Percentiles rank a stretch among this genome's conserved stretches.
phyloP scores from a whole-genome alignment of 2,797 vertebrate genomes.

The Muscicapa comitata region DNA sequence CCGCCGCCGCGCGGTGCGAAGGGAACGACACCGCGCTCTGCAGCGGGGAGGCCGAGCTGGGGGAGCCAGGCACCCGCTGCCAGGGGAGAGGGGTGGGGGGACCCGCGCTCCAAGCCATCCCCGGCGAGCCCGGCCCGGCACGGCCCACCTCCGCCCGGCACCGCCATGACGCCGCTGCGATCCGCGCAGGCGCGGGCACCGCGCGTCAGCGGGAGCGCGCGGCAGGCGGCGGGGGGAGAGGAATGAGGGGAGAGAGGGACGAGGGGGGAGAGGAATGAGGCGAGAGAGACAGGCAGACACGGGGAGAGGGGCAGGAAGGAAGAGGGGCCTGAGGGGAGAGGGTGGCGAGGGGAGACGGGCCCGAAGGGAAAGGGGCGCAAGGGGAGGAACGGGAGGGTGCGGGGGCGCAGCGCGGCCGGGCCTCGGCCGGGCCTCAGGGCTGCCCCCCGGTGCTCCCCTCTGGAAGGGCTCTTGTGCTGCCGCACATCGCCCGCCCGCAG shows the following conservation, averaged over 20 bases:
- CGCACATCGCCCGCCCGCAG: neutral
- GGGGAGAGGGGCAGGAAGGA: neutral
- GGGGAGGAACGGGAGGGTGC: no score
- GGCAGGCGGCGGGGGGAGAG: no score
- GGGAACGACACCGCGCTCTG: neutral
- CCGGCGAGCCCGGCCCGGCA: neutral
- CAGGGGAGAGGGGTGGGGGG: neutral
- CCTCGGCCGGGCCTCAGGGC: accelerated
- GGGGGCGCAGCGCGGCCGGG: no score
- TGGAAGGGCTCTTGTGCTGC: accelerated
- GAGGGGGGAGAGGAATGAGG: no score
- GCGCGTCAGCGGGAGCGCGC: neutral
- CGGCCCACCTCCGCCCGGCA: neutral
- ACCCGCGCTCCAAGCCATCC: neutral
- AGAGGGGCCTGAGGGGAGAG: neutral
- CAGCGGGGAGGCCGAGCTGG: no score
- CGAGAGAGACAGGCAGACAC: neutral
- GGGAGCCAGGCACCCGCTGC: neutral
- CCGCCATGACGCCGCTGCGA: neutral
- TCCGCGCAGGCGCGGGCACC: neutral
- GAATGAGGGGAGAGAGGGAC: no score
- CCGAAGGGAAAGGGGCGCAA: neutral
- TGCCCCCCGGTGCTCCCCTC: no score
- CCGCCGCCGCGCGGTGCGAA: neutral
- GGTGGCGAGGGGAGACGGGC: no score